phyloP scores from a whole-genome alignment of 2,113 vertebrate species.

The Burhinus bistriatus region DNA sequence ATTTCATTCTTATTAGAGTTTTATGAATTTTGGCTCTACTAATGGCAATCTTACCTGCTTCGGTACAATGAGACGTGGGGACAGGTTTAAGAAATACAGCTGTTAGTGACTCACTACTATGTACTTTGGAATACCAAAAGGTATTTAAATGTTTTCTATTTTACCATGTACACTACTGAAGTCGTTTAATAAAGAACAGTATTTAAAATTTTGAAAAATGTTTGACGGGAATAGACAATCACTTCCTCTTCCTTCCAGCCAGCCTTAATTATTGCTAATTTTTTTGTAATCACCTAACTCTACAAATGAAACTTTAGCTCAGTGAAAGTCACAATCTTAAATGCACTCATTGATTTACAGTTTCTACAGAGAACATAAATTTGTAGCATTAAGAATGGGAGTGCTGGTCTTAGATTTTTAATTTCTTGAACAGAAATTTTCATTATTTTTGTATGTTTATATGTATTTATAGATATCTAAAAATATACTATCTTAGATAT shows the following conservation, averaged over 20 bases:
- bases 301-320: background rate
- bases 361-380: background rate
- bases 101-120: background rate
- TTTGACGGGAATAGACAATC: background rate
- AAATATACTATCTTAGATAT: background rate
- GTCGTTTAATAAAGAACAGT: background rate
- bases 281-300: background rate
- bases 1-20: background rate
- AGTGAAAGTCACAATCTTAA: background rate
- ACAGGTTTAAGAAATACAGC: background rate
- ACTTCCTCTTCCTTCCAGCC: background rate
- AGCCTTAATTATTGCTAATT: background rate
- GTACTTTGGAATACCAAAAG: background rate
- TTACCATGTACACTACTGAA: background rate
- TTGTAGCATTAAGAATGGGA: background rate
- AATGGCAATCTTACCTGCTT: background rate
- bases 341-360: background rate
- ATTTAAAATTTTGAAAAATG: background rate
- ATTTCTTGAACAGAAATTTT: background rate
- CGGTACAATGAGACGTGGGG: background rate
- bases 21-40: background rate
- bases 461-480: background rate
- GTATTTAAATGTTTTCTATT: background rate
- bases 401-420: background rate
- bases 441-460: background rate